phyloP scores from a whole-genome alignment of 2,113 vertebrate genomes.

The Sciurus niger region DNA sequence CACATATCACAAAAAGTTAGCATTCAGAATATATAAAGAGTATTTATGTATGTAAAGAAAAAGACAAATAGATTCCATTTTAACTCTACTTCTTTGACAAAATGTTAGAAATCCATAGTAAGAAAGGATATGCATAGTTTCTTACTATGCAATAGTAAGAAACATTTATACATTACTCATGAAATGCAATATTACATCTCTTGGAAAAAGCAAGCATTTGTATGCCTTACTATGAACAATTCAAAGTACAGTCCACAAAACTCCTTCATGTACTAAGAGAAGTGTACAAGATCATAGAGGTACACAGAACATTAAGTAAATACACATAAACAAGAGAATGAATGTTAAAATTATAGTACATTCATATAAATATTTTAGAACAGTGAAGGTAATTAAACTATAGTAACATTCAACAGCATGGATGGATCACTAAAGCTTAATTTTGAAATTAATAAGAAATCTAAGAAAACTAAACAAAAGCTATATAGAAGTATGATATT shows the following conservation, averaged over 20 bases:
- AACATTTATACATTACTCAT: background rate
- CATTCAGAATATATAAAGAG: background rate
- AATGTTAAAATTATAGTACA: background rate
- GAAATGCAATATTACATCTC: background rate
- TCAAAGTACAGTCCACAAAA: background rate
- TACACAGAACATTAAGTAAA: background rate
- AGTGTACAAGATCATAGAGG: background rate
- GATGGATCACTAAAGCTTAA: background rate
- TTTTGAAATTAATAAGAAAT: background rate
- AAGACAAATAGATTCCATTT: background rate
- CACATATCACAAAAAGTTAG: background rate
- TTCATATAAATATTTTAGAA: background rate
- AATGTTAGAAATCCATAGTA: background rate
- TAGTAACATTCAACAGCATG: background rate
- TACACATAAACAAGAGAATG: background rate
- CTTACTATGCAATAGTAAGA: background rate
- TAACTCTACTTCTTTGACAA: background rate
- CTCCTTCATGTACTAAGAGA: background rate
- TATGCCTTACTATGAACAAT: background rate
- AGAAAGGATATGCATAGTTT: background rate
- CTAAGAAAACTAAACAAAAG: background rate
- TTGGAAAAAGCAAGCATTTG: background rate
- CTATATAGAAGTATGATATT: background rate
- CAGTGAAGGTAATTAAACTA: background rate
- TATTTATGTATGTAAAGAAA: background rate